Evolutionary conservation across 2,888 invertebrate genomes (phyloP), one percentile per base, ranked within the genome.

Genomic region (Lepidonotus clava): DNA sequence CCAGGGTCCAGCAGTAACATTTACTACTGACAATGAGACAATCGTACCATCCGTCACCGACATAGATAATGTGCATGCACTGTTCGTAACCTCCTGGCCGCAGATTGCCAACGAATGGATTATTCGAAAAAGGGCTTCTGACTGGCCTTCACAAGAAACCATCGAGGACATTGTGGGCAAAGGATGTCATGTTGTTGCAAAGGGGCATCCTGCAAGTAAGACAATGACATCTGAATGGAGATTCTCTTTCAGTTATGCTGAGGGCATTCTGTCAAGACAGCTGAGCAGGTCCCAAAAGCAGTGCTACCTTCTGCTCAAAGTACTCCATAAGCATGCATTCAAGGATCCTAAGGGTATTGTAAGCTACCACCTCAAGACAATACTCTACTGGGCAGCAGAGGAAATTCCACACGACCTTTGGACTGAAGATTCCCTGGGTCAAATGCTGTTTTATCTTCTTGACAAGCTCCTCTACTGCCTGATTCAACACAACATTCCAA

Each of bases 361-460:
- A 32, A 83, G 28, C 24, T 83, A 83, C 32, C 83, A 83, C 53
- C n/a, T 83, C 21, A 83, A 83, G 46, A 83, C 83, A 11, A 24
- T 34, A 4, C 28, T 83, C n/a, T 83, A 28, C 32, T 83, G 83
- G 83, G 34, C 53, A 8, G 53, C 34, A 51, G 83, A 83, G 36
- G 24, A 32, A 24, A 46, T 32, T 14, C 83, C 83, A 11, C 51
- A 41, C 8, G 21, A 51, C 2, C 5, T 46, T 28, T 83, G 83
- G 83, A 41, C 46, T 24, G 53, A 46, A 21, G 28, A 83, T 18
- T 32, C 41, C 6, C 18, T 83, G 24, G 46, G 21, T 0, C 6
- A n/a, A 11, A 24, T 34, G 46, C 32, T 83, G 46, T 51, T 46
- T 8, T 18, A 11, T 14, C 53, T 83, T 11, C n/a, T 83, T n/a